Evolutionary conservation across 2,113 vertebrate genomes (phyloP).

Genomic region (Plectropomus leopardus): DNA sequence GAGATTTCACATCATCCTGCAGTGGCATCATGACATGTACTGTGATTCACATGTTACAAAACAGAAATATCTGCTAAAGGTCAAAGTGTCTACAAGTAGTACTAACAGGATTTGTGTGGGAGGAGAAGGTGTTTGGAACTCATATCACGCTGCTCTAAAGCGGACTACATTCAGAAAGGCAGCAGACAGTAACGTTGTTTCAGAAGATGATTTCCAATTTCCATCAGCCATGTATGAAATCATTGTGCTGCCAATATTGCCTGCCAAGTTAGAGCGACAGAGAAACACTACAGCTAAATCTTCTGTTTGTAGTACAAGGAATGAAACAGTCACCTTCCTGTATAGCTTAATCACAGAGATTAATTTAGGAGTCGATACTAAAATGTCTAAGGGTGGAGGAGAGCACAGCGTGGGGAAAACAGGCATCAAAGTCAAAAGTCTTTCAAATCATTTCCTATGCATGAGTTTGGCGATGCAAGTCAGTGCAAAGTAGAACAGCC

Average conservation of each 20-base stretch:
- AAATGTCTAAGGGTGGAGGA: slow-evolving; percentile 33
- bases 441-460: slow-evolving; percentile 61
- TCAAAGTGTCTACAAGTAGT: slow-evolving; percentile 33
- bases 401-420: slow-evolving; percentile 38
- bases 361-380: slow-evolving; percentile 64
- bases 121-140: slow-evolving; percentile 59
- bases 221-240: slow-evolving; percentile 75
- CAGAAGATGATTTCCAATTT: slow-evolving; percentile 79
- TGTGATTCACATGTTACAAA: slow-evolving; percentile 25
- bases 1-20: not conserved
- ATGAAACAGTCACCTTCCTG: slow-evolving; percentile 63
- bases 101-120: slow-evolving; percentile 24
- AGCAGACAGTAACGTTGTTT: slow-evolving; percentile 66
- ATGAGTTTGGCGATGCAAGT: slow-evolving; percentile 41
- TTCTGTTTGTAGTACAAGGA: slow-evolving; percentile 72
- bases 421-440: slow-evolving; percentile 61
- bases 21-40: not conserved
- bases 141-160: slow-evolving; percentile 57
- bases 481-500: slow-evolving; percentile 46
- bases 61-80: slow-evolving; percentile 55
- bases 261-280: slow-evolving; percentile 66
- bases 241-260: slow-evolving; percentile 69
- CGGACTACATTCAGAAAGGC: slow-evolving; percentile 59
- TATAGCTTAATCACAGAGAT: slow-evolving; percentile 78
- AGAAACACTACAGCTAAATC: slow-evolving; percentile 64